Evolutionary conservation across 2,797 vertebrate species (phyloP).

Genomic region (Thaleichthys pacificus): DNA sequence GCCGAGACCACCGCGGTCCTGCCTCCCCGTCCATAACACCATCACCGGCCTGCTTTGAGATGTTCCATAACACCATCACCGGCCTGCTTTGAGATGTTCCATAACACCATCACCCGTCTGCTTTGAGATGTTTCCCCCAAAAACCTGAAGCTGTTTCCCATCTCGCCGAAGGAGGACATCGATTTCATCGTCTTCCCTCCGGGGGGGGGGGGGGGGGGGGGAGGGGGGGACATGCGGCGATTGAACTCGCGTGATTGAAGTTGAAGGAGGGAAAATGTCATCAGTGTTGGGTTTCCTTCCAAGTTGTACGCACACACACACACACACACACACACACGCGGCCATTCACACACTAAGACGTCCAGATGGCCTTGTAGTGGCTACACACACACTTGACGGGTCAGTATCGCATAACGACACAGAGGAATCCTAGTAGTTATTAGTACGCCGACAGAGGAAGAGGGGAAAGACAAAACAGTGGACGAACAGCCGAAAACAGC

Average conservation of each 20-base stretch:
- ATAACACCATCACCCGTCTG: neutral
- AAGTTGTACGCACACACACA: neutral
- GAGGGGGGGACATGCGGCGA: slow-evolving; percentile 32
- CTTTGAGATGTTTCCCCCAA: neutral
- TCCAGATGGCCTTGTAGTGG: slow-evolving; percentile 27
- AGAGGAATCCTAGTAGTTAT: slow-evolving; percentile 26
- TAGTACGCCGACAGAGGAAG: slow-evolving; percentile 38
- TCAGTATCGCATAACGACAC: slow-evolving; percentile 19
- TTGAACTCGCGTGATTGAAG: slow-evolving; percentile 19
- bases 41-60: neutral
- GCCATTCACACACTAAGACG: slow-evolving; percentile 3
- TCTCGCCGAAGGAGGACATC: slow-evolving; percentile 5
- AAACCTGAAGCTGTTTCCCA: neutral
- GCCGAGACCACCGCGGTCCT: slow-evolving; percentile 10
- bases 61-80: neutral
- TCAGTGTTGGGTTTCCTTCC: slow-evolving; percentile 28
- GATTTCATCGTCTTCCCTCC: slow-evolving; percentile 9
- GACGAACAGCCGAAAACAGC: slow-evolving; percentile 59
- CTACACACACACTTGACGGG: slow-evolving; percentile 21
- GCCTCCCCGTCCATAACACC: slow-evolving; percentile 17
- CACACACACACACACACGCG: slow-evolving; percentile 15
- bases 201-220: neutral
- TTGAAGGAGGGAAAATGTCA: slow-evolving; percentile 40
- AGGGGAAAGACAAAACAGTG: slow-evolving; percentile 61
- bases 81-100: neutral